Conservation (phyloP, 2,797 vertebrate genomes). For the Ptychadena robeensis region DNA sequence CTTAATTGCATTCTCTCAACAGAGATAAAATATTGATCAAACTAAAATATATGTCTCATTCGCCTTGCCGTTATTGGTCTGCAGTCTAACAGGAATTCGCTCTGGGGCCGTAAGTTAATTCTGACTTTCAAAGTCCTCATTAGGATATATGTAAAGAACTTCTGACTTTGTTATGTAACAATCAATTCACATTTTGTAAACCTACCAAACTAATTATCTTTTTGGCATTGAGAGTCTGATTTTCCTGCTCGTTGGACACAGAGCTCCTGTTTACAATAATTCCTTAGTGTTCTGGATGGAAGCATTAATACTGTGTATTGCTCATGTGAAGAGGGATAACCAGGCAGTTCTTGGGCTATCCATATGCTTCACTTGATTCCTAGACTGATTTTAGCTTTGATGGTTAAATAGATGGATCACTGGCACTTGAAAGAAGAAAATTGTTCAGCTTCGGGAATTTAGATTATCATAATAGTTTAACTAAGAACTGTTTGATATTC, state of each 20-base stretch:
- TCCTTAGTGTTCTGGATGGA: slow-evolving; percentile 42
- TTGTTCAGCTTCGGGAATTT: slow-evolving; percentile 22
- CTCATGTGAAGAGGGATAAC: slow-evolving; percentile 41
- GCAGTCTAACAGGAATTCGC: slow-evolving; percentile 15
- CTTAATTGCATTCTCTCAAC: slow-evolving; percentile 40
- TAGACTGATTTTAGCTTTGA: slow-evolving; percentile 10
- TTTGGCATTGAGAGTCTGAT: slow-evolving; percentile 40
- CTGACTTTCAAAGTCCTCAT: slow-evolving; percentile 44
- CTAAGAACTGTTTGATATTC: slow-evolving; percentile 7
- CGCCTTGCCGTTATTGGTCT: slow-evolving; percentile 23
- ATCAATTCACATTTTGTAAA: slow-evolving; percentile 59
- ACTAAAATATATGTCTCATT: slow-evolving; percentile 39
- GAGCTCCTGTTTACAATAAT: slow-evolving; percentile 54
- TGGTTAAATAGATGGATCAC: slow-evolving; percentile 4
- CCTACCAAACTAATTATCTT: slow-evolving; percentile 58
- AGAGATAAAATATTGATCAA: slow-evolving; percentile 46
- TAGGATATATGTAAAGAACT: slow-evolving; percentile 53
- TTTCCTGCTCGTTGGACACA: slow-evolving; percentile 40
- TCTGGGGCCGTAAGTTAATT: slow-evolving; percentile 22
- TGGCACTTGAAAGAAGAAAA: slow-evolving; percentile 4
- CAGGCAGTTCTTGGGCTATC: slow-evolving; percentile 28
- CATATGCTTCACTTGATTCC: slow-evolving; percentile 35
- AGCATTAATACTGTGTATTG: slow-evolving; percentile 41
- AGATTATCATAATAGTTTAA: slow-evolving; percentile 28
- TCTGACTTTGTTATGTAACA: slow-evolving; percentile 52